A percentile compares a stretch with the other conserved stretches of the same genome.
Evolutionary conservation across 2,113 vertebrate species (phyloP).

Genomic region (Chaetorhynchus papuensis): DNA sequence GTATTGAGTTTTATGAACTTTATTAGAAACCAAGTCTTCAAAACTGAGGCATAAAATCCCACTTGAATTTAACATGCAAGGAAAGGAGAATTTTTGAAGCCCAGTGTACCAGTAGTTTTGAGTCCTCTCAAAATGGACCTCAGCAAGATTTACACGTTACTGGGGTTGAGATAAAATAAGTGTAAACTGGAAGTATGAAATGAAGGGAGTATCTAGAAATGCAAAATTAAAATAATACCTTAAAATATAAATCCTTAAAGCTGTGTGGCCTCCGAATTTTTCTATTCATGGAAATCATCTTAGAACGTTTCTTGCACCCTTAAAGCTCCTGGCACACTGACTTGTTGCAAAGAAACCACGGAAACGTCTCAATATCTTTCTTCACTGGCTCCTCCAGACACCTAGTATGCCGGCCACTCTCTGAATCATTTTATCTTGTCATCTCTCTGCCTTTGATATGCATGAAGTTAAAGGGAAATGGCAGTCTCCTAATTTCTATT

Average conservation of each 20-base stretch:
- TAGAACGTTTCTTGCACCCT: background rate
- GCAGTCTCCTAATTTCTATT: constrained; percentile 62
- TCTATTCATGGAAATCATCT: background rate
- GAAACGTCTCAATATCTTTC: constrained; percentile 57
- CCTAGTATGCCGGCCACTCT: background rate
- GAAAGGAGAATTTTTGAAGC: background rate
- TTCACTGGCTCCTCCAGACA: background rate
- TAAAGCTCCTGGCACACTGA: background rate
- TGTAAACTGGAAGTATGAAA: background rate
- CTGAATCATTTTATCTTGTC: constrained; percentile 41
- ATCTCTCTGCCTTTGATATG: constrained; percentile 69
- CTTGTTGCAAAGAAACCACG: background rate
- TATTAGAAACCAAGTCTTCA: background rate
- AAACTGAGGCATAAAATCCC: background rate
- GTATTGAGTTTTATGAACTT: background rate
- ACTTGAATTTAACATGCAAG: background rate
- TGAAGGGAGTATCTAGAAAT: background rate
- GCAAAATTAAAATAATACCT: background rate
- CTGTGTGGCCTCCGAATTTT: background rate
- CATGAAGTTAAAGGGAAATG: constrained; percentile 62
- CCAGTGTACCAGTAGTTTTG: background rate
- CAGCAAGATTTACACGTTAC: background rate
- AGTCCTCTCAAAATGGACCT: background rate
- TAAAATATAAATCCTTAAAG: background rate
- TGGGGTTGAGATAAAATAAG: background rate